Percentiles rank a stretch among this genome's conserved stretches.
phyloP scores from a whole-genome alignment of 2,888 invertebrate species.

The Netelia virgata region DNA sequence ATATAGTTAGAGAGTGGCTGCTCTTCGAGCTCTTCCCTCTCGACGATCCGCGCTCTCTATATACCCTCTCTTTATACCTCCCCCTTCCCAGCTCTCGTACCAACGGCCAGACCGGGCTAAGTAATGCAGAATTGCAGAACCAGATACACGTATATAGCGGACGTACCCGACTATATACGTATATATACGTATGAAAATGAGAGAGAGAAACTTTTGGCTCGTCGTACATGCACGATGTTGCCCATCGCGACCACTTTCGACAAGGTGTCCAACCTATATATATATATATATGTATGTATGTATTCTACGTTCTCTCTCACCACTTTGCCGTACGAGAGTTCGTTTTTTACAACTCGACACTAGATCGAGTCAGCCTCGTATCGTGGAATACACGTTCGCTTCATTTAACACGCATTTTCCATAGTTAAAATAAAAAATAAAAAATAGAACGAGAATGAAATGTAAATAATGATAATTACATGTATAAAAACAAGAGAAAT shows the following conservation, averaged over 20 bases:
- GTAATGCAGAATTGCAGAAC: slow-evolving; percentile 50
- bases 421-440: neutral
- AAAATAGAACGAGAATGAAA: neutral
- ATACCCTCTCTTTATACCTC: slow-evolving; percentile 41
- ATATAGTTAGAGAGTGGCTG: slow-evolving; percentile 32
- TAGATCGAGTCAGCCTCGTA: no score
- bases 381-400: no score
- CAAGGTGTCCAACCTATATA: neutral
- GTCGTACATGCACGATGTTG: slow-evolving; percentile 4
- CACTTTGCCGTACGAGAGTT: no score
- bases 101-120: slow-evolving; percentile 14
- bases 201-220: slow-evolving; percentile 13
- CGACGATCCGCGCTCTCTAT: slow-evolving; percentile 33
- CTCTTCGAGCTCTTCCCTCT: slow-evolving; percentile 58
- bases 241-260: slow-evolving; percentile 4
- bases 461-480: neutral
- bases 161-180: neutral
- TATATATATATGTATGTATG: neutral
- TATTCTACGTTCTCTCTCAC: no score
- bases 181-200: neutral
- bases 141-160: slow-evolving; percentile 36
- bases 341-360: no score
- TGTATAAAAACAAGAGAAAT: slow-evolving; percentile 2
- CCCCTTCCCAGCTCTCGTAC: slow-evolving; percentile 34
- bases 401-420: no score